A percentile compares a stretch with the other conserved stretches of the same genome.
phyloP scores from a whole-genome alignment of 2,113 vertebrate genomes.

The Protomyctophum bolini region DNA sequence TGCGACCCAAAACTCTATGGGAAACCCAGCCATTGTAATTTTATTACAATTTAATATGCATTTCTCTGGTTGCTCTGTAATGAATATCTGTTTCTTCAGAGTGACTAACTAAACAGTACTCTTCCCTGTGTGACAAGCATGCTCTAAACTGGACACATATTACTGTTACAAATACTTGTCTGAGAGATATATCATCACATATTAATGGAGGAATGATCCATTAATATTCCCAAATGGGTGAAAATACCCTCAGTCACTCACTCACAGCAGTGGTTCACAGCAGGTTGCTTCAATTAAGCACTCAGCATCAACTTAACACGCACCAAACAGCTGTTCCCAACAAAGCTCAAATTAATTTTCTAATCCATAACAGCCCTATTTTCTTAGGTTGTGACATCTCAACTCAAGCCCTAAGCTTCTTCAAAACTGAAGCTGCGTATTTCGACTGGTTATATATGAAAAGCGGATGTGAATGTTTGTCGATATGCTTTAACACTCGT shows the following conservation, averaged over 20 bases:
- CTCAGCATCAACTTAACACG: conserved; percentile 9
- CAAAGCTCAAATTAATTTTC: no score
- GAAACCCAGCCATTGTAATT: not conserved
- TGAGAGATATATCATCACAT: conserved; percentile 44
- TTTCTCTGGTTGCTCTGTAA: conserved; percentile 17
- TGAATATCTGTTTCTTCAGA: conserved; percentile 18
- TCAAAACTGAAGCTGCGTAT: not conserved
- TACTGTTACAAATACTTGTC: conserved; percentile 51
- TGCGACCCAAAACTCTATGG: no score
- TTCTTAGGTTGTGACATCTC: no score
- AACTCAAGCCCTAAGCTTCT: no score
- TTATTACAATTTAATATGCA: conserved; percentile 38
- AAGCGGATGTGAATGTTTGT: no score
- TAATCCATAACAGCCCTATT: no score
- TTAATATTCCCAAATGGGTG: conserved; percentile 47
- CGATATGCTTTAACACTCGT: no score
- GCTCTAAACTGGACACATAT: not conserved
- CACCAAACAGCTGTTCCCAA: not conserved
- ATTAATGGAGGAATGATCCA: conserved; percentile 54
- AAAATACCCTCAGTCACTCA: conserved; percentile 52
- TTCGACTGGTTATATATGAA: not conserved
- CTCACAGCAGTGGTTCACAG: conserved; percentile 55
- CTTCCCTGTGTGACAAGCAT: conserved; percentile 3
- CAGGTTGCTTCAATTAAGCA: conserved; percentile 36
- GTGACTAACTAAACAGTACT: conserved; percentile 3